These are phyloP conservation scores for Mantis religiosa DNA, from an alignment of 2,888 invertebrate species.

Conservation along the genomic window DNA sequence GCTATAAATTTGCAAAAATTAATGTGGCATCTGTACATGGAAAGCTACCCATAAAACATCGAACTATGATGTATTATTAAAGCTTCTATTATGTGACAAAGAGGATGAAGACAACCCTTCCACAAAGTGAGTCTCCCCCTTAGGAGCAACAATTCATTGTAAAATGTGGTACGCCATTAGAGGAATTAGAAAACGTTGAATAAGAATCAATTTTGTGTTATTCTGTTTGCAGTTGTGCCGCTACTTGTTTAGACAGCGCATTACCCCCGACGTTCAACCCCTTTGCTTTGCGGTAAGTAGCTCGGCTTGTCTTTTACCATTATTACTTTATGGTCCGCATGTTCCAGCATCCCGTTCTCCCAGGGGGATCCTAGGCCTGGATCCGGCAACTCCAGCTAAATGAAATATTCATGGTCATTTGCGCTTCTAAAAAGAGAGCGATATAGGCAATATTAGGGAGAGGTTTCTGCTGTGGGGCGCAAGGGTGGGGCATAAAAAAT, in stretches of 20 bases:
- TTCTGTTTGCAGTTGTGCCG: background rate
- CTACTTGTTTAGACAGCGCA: background rate
- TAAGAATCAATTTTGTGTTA: background rate
- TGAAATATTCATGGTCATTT: conserved; percentile 15
- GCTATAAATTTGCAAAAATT: too few species aligned
- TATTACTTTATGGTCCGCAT: conserved; percentile 5
- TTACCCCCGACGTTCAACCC: background rate
- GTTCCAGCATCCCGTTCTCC: background rate
- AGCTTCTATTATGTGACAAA: background rate
- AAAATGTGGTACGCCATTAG: background rate
- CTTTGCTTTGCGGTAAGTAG: background rate
- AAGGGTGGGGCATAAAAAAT: background rate
- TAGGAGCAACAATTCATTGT: background rate
- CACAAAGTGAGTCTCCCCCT: background rate
- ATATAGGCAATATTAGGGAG: background rate
- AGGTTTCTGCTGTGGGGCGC: background rate
- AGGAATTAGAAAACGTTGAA: background rate
- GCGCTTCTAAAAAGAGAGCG: conserved; percentile 8
- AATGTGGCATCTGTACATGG: too few species aligned
- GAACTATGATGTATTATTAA: too few species aligned
- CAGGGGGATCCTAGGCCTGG: background rate
- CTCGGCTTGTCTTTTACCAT: background rate
- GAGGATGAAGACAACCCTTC: background rate
- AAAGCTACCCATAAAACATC: too few species aligned
- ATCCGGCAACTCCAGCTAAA: background rate